Conservation (phyloP, 2,888 invertebrate species). For the Sisyra terminalis region DNA sequence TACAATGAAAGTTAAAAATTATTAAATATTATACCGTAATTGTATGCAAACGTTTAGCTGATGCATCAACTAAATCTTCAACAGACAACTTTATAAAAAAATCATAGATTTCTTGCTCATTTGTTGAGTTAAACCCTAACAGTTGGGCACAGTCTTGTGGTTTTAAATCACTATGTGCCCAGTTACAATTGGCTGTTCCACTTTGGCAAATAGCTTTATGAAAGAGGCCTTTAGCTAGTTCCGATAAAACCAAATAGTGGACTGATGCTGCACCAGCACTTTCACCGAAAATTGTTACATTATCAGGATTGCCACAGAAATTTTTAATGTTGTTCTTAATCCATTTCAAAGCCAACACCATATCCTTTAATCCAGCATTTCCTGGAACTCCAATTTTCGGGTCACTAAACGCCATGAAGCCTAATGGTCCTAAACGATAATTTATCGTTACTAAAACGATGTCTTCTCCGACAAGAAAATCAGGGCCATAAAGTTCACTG, state of each 20-base stretch:
- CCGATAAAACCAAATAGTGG: background rate
- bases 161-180: background rate
- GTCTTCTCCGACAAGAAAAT: background rate
- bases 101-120: background rate
- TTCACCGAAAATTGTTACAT: background rate
- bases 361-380: slow-evolving; percentile 2
- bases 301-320: background rate
- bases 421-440: background rate
- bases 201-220: background rate
- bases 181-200: background rate
- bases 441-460: background rate
- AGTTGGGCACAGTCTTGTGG: background rate
- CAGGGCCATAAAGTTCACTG: background rate
- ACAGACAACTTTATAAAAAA: background rate
- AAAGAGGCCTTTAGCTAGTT: background rate
- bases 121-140: background rate
- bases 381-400: background rate
- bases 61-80: background rate
- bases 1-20: no score
- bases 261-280: background rate
- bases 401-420: background rate
- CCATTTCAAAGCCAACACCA: background rate
- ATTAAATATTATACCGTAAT: no score
- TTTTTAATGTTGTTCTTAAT: background rate
- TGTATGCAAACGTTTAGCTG: background rate